Conservation (phyloP, 2,888 invertebrate species). For the Drosophila multiciliata region DNA sequence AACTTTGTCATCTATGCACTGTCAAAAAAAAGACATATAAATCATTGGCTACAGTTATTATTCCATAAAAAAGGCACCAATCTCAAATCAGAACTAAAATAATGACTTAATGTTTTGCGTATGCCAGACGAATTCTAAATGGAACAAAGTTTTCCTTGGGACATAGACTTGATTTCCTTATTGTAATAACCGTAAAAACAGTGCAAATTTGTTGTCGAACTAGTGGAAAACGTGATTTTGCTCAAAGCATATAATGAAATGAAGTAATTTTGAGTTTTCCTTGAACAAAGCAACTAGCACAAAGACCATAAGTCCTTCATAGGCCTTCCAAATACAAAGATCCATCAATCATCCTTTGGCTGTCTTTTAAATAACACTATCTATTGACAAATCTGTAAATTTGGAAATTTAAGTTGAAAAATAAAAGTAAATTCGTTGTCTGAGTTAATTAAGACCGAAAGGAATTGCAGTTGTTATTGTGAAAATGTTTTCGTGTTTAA, state of each 20-base stretch:
- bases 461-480: neutral
- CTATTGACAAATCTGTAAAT: neutral
- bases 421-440: neutral
- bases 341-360: neutral
- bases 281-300: neutral
- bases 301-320: neutral
- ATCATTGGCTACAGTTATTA: neutral
- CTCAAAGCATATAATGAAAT: neutral
- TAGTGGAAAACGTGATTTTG: neutral
- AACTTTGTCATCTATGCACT: neutral
- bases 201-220: accelerated
- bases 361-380: neutral
- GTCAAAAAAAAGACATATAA: neutral
- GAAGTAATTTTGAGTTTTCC: neutral
- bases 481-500: neutral
- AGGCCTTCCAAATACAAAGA: neutral
- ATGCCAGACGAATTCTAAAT: neutral
- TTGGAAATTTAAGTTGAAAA: neutral
- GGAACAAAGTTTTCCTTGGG: neutral
- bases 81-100: neutral
- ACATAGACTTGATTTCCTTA: neutral
- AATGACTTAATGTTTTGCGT: neutral
- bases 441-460: neutral
- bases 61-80: neutral
- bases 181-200: neutral